phyloP scores from a whole-genome alignment of 1,140 invertebrate species.

The Bilobella aurantiaca region DNA sequence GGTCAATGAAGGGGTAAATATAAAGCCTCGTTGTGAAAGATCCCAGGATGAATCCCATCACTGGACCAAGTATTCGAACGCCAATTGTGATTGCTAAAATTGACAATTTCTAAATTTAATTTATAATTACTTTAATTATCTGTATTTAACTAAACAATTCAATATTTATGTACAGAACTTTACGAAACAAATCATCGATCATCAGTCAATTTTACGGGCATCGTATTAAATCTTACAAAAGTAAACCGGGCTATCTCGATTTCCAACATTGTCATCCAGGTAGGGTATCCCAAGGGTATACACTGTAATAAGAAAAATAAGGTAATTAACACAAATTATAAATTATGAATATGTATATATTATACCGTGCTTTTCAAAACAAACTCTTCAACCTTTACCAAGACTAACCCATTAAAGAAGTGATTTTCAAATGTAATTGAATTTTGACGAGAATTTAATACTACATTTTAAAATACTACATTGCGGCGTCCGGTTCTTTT shows the following conservation, averaged over 20 bases:
- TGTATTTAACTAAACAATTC: neutral
- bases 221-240: constrained; percentile 55
- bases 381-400: too few species aligned
- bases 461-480: neutral
- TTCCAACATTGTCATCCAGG: constrained; percentile 86
- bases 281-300: constrained; percentile 86
- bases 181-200: neutral
- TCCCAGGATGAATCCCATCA: constrained; percentile 80
- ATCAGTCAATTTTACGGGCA: neutral
- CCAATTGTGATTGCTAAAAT: constrained; percentile 73
- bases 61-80: constrained; percentile 78
- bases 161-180: too few species aligned
- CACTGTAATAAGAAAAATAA: constrained; percentile 1
- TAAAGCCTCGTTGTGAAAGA: constrained; percentile 78
- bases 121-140: neutral
- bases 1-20: constrained; percentile 60
- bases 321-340: neutral
- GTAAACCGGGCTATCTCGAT: constrained; percentile 82
- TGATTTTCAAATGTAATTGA: too few species aligned
- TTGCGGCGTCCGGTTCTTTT: constrained; percentile 37
- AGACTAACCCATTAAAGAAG: too few species aligned
- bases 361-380: too few species aligned
- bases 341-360: too few species aligned
- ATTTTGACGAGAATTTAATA: too few species aligned
- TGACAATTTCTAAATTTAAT: neutral